Evolutionary conservation across 2,888 invertebrate genomes (phyloP).

Genomic region (Pammene fasciana): DNA sequence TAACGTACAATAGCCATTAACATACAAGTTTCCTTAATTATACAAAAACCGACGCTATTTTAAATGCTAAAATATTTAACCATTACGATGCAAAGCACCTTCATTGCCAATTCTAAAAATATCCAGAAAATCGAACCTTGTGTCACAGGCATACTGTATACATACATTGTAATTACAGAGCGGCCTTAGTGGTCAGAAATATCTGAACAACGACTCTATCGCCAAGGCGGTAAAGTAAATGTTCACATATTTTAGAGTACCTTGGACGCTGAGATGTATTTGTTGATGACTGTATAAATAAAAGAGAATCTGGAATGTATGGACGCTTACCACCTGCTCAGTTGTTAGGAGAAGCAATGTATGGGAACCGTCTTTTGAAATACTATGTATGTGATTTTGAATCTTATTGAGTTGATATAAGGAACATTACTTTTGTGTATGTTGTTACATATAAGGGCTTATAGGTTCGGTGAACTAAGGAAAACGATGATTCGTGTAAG

Average conservation of each 20-base stretch:
- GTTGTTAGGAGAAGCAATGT: neutral
- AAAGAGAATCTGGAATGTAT: constrained; percentile 21
- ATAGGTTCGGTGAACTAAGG: constrained; percentile 14
- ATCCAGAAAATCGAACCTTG: neutral
- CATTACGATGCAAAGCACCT: neutral
- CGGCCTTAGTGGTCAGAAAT: too few relatives aligned
- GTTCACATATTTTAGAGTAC: too few relatives aligned
- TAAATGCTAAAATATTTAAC: neutral
- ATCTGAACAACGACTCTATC: too few relatives aligned
- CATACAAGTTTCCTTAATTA: neutral
- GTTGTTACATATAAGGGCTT: neutral
- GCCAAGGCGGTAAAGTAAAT: neutral
- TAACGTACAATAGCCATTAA: too few relatives aligned
- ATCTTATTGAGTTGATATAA: neutral
- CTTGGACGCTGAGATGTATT: too few relatives aligned
- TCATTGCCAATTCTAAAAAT: neutral
- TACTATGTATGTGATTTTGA: neutral
- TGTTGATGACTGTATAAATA: constrained; percentile 4
- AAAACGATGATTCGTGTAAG: neutral
- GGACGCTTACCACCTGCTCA: constrained; percentile 29
- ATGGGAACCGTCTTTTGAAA: neutral
- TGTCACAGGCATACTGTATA: neutral
- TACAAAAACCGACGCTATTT: neutral
- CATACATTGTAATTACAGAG: neutral
- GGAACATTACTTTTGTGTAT: neutral